These are phyloP conservation scores for Heteromormyrus szaboi DNA, from an alignment of 2,797 vertebrate species.

Conservation along the genomic window DNA sequence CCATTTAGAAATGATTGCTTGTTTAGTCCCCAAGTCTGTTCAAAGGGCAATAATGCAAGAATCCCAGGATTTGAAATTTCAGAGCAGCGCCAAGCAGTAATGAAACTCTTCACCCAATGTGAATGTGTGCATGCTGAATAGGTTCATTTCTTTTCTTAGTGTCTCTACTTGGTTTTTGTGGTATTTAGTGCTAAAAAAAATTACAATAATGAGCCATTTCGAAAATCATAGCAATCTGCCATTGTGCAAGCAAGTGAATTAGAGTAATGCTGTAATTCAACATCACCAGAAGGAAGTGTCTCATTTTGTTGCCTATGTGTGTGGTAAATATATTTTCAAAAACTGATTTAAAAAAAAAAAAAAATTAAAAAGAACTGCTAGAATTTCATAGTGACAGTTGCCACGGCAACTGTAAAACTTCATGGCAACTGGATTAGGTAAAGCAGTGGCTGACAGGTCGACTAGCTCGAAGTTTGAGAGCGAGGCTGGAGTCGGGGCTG, in stretches of 20 bases:
- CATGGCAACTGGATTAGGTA: constrained; percentile 11
- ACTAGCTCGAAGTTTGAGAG: background rate
- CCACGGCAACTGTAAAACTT: constrained; percentile 3
- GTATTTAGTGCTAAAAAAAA: background rate
- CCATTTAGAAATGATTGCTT: background rate
- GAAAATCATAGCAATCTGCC: background rate
- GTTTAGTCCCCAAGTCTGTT: background rate
- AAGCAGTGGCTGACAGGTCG: background rate
- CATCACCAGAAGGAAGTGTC: background rate
- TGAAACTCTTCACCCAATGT: background rate
- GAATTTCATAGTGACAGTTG: background rate
- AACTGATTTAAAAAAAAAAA: background rate
- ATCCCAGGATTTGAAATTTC: background rate
- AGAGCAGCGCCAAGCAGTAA: background rate
- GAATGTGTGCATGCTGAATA: background rate
- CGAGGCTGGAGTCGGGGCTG: background rate
- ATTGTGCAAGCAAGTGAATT: background rate
- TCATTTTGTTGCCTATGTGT: background rate
- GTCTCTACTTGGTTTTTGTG: background rate
- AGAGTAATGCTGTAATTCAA: constrained; percentile 9
- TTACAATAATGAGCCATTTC: constrained; percentile 5
- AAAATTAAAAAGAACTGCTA: background rate
- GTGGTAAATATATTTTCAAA: background rate
- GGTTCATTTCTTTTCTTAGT: background rate
- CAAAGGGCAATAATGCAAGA: background rate